Evolutionary conservation across 2,797 vertebrate genomes (phyloP), one percentile per base, ranked within the genome.

Genomic region (Rhadinocentrus ornatus): DNA sequence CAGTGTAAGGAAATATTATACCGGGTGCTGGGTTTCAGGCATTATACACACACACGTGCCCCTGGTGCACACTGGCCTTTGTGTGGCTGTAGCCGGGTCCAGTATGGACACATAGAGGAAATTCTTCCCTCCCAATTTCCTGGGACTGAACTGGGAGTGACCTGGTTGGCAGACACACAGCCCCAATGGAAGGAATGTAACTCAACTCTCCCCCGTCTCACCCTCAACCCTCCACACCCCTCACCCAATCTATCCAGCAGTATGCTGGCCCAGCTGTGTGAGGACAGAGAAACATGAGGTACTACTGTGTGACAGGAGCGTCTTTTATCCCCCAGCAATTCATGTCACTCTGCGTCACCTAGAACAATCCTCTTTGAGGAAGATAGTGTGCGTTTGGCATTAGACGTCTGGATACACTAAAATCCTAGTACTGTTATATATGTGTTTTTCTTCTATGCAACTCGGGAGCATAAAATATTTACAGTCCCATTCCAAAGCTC

Each of bases 141-240:
- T 59, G 88, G 88, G 93, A 92, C 85, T 94, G 92, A 95, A 93
- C 92, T 94, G 91, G 90, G 92, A 94, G 92, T 94, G 94, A 95
- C 92, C 93, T 88, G 93, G 86, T 91, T 93, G 92, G 93, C 93
- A 93, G 91, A 91, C 86, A 80, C 82, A 85, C 86, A 89, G 88
- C 87, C 89, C 90, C 79, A 71, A 93, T 94, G 94, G 94, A 94
- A 95, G 93, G 94, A 95, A 94, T 95, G 94, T 91, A 94, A 93
- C 90, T 90, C 86, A 90, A 92, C 89, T 76, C 91, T 82, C 29
- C 90, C 87, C 67, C 71, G 22, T 58, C 71, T 76, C 76, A 37
- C 24, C 77, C 71, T 76, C 76, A 37, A 27, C 77, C 18, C 29
- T 77, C 62, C 73, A 35, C 57, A 57, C 29, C 58, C 62, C 73